Evolutionary conservation across 2,888 invertebrate genomes (phyloP), one percentile per base, ranked within the genome.

Genomic region (Drosophila niveifrons): DNA sequence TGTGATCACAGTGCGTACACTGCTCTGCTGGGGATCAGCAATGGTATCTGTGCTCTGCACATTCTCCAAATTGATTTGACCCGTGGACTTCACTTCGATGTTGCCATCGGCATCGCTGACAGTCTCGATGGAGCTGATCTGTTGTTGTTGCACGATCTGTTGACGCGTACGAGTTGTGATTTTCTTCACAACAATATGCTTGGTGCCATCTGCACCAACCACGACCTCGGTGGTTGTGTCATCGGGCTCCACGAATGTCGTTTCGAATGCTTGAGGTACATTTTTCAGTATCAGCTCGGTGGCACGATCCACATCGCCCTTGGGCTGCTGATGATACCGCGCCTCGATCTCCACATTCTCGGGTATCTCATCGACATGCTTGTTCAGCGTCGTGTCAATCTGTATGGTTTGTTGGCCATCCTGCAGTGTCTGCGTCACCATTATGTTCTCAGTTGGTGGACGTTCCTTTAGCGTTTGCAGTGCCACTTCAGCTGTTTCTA

Each of bases 221-320:
- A 95, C 94, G n/a, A 96, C 94, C 2, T 96, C 95, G 0, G 96
- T 97, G 0, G 96, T 96, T 1, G 96, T 96, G 90, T 96, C 96
- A 90, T 96, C 96, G 0, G 97, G 97, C 90, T 97, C 96, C 0
- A 96, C 94, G 90, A 97, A 94, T 3, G 96, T 94, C 0, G 97
- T 96, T 92, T 97, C 96, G 87, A 96, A 97, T 0, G 96, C 94
- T 81, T 96, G 95, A 0, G 96, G 96, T 31, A 95, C 93, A 53
- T 95, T 95, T 88, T 96, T 96, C 8, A 95, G 94, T 36, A 96
- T 96, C 13, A 97, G 90, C 82, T 96, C 95, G 0, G 96, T 94
- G 57, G 94, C 94, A 88, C 94, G 94, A 15, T 92, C 92, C 7
- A 93, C 86, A 62, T 93, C 92, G 59, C 94, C 94, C 17, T 92